Evolutionary conservation across 1,140 invertebrate species (phyloP).

Genomic region (Steinernema khuongi): DNA sequence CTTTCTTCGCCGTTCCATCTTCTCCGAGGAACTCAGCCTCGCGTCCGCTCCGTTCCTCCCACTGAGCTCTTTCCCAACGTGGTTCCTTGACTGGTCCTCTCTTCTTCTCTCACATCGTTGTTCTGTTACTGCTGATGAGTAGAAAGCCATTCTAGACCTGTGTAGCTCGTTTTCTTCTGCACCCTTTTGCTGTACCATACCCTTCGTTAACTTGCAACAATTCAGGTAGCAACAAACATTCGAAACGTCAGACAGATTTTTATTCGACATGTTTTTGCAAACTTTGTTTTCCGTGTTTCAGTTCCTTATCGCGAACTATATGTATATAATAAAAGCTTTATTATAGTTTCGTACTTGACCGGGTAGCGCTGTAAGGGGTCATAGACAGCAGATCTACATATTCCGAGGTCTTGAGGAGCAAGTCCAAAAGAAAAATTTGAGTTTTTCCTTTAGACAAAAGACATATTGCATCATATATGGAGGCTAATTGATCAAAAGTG

Average conservation of each 20-base stretch:
- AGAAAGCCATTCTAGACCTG: neutral
- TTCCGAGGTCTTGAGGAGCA: too few species aligned
- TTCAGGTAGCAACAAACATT: conserved; percentile 16
- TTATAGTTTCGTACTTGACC: too few species aligned
- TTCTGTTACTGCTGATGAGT: conserved; percentile 3
- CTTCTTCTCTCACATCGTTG: neutral
- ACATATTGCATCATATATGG: too few species aligned
- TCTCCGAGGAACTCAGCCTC: neutral
- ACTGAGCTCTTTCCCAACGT: neutral
- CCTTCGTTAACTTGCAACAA: neutral
- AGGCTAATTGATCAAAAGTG: too few species aligned
- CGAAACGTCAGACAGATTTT: conserved; percentile 4
- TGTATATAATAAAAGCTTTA: conserved; percentile 14
- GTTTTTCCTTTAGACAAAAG: too few species aligned
- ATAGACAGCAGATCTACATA: too few species aligned
- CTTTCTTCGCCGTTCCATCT: neutral
- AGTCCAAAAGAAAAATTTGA: too few species aligned
- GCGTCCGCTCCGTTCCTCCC: too few species aligned
- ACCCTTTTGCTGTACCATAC: neutral
- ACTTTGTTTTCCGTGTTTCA: neutral
- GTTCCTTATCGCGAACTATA: neutral
- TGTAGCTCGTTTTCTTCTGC: neutral
- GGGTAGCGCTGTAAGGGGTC: too few species aligned
- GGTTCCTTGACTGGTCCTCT: neutral
- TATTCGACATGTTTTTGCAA: conserved; percentile 16